Evolutionary conservation across 1,140 invertebrate genomes (phyloP), one percentile per base, ranked within the genome.

Genomic region (Doryteuthis pealeii): DNA sequence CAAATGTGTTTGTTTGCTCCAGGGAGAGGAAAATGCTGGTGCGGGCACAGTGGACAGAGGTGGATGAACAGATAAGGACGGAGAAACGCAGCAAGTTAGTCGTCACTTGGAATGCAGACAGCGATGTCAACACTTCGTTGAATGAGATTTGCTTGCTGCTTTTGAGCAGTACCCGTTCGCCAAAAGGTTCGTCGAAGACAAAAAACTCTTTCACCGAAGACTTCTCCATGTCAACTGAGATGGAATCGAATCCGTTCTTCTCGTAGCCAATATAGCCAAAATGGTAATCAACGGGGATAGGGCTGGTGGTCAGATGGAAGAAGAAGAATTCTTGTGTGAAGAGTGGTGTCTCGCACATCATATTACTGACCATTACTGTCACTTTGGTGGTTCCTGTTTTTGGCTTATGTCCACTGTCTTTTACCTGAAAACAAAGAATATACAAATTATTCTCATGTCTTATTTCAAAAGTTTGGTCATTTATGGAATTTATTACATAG

Each of bases 241-340:
- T 68, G 15, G 66, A 31, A 31, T 68, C 32, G 22, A 32, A 68
- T 6, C 66, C 66, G 18, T 68, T 68, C 31, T 68, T 68, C 28
- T 68, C 66, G 30, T 68, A 68, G 2, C 30, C 28, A 12, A 68
- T 68, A 22, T 68, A 68, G 10, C 66, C 66, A 12, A 68, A 26
- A 12, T 26, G 30, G 10, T 12, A 30, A 22, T 33, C 66, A 30
- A 10, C 66, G 8, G 66, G 66, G 10, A 68, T 30, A 5, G 66
- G 32, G 31, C 32, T 68, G 18, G n/a, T 18, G 28, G 66, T 30
- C 26, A 68, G 12, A 18, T 68, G 31, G 32, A 32, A 68, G 31
- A 68, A 68, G 22, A 28, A 68, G 66, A 68, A 68, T 22, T 68
- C 66, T 32, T 68, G 28, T 6, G n/a, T 68, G 22, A 68, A 68